Evolutionary conservation across 2,113 vertebrate genomes (phyloP).

Genomic region (Rhinogobius similis): DNA sequence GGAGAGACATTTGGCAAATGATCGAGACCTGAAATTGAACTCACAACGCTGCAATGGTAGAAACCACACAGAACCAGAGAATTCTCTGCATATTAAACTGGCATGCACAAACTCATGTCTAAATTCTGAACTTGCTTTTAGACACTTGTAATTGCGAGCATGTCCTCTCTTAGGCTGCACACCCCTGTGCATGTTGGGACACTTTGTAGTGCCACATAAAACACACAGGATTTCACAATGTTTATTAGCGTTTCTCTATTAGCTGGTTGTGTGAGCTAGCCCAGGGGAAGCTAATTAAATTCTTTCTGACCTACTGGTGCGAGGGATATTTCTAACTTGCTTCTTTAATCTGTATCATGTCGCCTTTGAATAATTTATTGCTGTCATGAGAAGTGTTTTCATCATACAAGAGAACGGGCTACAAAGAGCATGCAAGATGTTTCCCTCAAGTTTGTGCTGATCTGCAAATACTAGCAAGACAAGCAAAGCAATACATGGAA

Average conservation of each 20-base stretch:
- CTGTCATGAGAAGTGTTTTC: constrained; percentile 12
- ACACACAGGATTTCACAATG: constrained; percentile 4
- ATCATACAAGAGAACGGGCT: constrained; percentile 8
- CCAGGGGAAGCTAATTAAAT: neutral
- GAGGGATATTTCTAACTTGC: neutral
- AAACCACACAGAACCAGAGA: too few species aligned
- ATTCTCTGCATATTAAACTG: neutral
- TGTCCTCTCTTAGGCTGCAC: neutral
- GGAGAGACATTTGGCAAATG: too few species aligned
- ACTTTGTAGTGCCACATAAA: neutral
- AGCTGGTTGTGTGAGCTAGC: neutral
- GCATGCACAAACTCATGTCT: neutral
- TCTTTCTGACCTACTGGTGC: neutral
- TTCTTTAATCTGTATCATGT: neutral
- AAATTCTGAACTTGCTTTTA: neutral
- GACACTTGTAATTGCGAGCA: neutral
- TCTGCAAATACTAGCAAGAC: neutral
- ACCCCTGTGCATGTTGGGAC: neutral
- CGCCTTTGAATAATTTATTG: constrained; percentile 15
- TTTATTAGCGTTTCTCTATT: constrained; percentile 5
- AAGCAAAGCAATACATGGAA: neutral
- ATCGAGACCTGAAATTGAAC: too few species aligned
- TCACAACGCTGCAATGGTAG: too few species aligned
- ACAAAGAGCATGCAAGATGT: constrained; percentile 28
- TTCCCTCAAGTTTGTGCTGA: neutral